Evolutionary conservation across 2,113 vertebrate genomes (phyloP).

Genomic region (Proteles cristata): DNA sequence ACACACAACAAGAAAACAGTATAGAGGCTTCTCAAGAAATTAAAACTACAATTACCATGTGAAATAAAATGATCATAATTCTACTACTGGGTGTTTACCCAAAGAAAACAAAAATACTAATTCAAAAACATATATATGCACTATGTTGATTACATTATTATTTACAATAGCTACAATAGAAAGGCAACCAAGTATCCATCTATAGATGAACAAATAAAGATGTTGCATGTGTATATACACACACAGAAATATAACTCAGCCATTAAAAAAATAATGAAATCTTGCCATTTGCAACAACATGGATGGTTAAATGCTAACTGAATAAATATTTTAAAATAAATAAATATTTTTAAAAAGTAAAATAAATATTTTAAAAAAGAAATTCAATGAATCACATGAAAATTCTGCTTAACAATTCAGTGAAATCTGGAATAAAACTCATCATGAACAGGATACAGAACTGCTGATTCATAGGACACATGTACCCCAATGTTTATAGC

Average conservation of each 20-base stretch:
- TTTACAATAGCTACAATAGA: neutral
- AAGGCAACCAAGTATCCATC: neutral
- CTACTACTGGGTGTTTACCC: neutral
- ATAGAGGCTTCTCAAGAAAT: neutral
- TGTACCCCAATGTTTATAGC: no score
- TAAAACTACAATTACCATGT: neutral
- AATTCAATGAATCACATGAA: neutral
- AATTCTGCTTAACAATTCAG: neutral
- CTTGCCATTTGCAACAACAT: neutral
- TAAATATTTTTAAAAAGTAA: neutral
- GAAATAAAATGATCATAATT: neutral
- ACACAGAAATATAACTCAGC: neutral
- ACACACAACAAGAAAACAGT: neutral
- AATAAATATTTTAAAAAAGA: neutral
- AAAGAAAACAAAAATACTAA: neutral
- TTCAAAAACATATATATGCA: neutral
- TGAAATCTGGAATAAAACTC: neutral
- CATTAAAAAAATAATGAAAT: neutral
- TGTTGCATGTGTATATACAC: neutral
- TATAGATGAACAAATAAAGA: neutral
- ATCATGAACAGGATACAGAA: neutral
- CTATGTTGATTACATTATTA: neutral
- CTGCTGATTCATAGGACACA: no score
- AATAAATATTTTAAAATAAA: neutral
- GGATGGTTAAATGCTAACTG: neutral